A percentile compares a stretch with the other conserved stretches of the same genome.
Conservation (phyloP, 1,140 invertebrate species). For the Drosophila repleta region DNA sequence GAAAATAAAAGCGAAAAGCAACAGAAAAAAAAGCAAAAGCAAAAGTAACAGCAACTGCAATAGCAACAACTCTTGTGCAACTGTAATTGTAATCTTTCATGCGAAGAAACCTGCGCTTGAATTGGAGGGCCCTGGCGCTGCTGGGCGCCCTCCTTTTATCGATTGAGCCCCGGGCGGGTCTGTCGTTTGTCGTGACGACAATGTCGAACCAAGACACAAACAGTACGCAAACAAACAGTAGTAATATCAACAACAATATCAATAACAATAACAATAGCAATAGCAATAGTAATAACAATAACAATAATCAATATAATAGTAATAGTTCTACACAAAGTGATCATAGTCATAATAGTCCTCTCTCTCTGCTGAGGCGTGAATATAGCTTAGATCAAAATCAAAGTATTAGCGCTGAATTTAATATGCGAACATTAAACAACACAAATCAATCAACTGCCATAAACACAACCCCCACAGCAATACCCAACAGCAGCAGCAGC, state of each 20-base stretch:
- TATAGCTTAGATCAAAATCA: constrained; percentile 75
- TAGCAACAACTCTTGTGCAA: constrained; percentile 46
- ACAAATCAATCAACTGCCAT: constrained; percentile 60
- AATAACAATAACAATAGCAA: not conserved
- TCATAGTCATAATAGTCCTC: constrained; percentile 68
- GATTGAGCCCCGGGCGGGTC: constrained; percentile 71
- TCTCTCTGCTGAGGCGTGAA: constrained; percentile 61
- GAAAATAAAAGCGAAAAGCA: constrained; percentile 28
- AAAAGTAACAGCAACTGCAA: constrained; percentile 10
- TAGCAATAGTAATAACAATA: constrained; percentile 16
- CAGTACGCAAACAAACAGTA: constrained; percentile 19
- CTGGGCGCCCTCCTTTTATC: constrained; percentile 83
- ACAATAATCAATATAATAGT: constrained; percentile 47
- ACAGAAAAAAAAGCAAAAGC: constrained; percentile 23
- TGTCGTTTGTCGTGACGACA: constrained; percentile 59
- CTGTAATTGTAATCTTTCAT: constrained; percentile 78
- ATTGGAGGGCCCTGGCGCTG: constrained; percentile 84
- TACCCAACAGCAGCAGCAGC: constrained; percentile 32
- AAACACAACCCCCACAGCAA: constrained; percentile 29
- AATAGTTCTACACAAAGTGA: constrained; percentile 75
- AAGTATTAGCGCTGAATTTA: constrained; percentile 82
- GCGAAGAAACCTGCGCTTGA: constrained; percentile 82
- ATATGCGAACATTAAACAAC: constrained; percentile 61
- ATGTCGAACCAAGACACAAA: constrained; percentile 39
- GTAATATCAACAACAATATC: constrained; percentile 3